Evolutionary conservation across 2,888 invertebrate species (phyloP), one percentile per base, ranked within the genome.

Genomic region (Zygogramma bicolorata): DNA sequence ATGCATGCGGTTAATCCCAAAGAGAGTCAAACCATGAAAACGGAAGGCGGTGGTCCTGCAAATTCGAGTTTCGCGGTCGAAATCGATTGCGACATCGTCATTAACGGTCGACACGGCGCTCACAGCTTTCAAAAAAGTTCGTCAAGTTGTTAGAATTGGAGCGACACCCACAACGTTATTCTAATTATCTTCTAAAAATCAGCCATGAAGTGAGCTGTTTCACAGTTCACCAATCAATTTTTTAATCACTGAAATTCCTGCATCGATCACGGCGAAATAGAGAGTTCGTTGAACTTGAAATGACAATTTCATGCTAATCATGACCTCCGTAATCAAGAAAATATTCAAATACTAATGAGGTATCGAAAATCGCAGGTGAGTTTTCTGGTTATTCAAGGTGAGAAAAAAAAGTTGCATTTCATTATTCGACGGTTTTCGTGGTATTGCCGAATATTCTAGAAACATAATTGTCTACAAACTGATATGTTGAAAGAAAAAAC

Each of bases 91-190:
- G 6, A 27, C 10, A 53, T n/a, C 4, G n/a, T 1, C 13, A 53
- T 53, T 53, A 53, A 10, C 27, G 53, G 13, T 53, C 3, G 27
- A n/a, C 7, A 53, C 13, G 13, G 13, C 15, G 25, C 6, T 27
- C 6, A 25, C 53, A 53, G 53, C 25, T 27, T 22, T 53, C 53
- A 53, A n/a, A 49, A 53, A 53, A 13, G 27, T 22, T 53, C 53
- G 53, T 53, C 15, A 53, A 22, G 25, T 10, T 53, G 53, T 7
- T 15, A 42, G 13, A 42, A 42, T 13, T 15, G n/a, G 1, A 25
- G n/a, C 53, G 25, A 53, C 53, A 53, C 53, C 53, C 53, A 53
- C 53, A 53, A 53, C n/a, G 10, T 13, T n/a, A 53, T n/a, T 53
- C 53, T 25, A 27, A 53, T 53, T 53, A 27, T 27, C 20, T 25